These are phyloP conservation scores for Microtus pennsylvanicus DNA, from an alignment of 2,113 vertebrate genomes.

Conservation along the genomic window DNA sequence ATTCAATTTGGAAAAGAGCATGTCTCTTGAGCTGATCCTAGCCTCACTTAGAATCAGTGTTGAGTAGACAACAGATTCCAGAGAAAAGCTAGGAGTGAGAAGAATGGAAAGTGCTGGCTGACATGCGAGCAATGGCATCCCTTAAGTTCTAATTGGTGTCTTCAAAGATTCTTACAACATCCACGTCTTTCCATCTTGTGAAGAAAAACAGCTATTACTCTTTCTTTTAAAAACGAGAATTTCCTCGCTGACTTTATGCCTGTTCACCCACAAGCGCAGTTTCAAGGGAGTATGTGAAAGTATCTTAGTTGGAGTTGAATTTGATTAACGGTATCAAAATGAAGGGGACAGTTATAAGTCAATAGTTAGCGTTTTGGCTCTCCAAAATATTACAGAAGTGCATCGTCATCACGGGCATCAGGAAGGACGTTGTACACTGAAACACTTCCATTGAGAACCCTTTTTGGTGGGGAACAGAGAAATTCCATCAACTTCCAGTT, in stretches of 20 bases:
- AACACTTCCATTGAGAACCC: not conserved
- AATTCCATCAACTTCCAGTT: not conserved
- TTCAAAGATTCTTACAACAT: not conserved
- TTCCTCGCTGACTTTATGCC: not conserved
- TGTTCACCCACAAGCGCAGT: not conserved
- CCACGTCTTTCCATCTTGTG: not conserved
- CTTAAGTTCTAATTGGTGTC: not conserved
- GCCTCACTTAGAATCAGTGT: not conserved
- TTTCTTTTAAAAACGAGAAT: not conserved
- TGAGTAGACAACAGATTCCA: not conserved
- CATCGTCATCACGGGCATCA: not conserved
- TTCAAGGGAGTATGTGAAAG: not conserved
- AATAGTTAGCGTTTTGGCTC: not conserved
- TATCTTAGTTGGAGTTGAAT: not conserved
- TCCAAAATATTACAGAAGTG: not conserved
- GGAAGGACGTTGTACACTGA: not conserved
- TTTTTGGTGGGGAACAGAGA: not conserved
- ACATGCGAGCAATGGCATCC: not conserved
- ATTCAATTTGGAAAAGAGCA: not conserved
- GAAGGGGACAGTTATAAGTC: not conserved
- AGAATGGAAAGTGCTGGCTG: not conserved
- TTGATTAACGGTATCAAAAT: constrained; percentile 30
- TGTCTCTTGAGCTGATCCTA: not conserved
- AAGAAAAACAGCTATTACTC: constrained; percentile 14
- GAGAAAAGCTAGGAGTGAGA: not conserved